These are phyloP conservation scores for Clarias batrachus DNA, from an alignment of 2,113 vertebrate genomes.

Conservation along the genomic window DNA sequence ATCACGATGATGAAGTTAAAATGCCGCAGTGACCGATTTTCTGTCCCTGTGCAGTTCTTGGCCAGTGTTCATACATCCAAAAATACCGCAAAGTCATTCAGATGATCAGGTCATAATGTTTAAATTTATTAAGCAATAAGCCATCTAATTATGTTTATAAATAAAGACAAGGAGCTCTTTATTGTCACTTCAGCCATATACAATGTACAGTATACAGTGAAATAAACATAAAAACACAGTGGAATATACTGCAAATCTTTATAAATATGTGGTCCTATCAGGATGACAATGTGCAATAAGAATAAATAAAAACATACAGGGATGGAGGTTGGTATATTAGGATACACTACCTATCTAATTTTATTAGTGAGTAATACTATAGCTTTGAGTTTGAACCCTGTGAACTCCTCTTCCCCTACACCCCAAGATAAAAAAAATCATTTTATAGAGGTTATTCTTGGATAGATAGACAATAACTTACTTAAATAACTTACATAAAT, in stretches of 20 bases:
- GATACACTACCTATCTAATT: not conserved
- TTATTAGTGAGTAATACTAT: not conserved
- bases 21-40: constrained; percentile 47
- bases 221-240: not conserved
- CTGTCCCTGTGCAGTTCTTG: constrained; percentile 37
- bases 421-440: too few species aligned
- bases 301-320: not conserved
- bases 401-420: too few species aligned
- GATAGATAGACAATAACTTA: not conserved
- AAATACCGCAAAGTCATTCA: constrained; percentile 49
- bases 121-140: not conserved
- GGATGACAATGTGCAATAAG: not conserved
- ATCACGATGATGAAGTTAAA: constrained; percentile 29
- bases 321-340: not conserved
- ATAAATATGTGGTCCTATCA: not conserved
- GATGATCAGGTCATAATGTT: constrained; percentile 26
- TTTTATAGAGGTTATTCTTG: not conserved
- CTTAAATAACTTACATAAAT: too few species aligned
- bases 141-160: not conserved
- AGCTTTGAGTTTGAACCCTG: too few species aligned
- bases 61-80: constrained; percentile 34
- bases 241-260: not conserved
- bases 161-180: not conserved
- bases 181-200: not conserved
- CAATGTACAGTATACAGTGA: not conserved